Conservation (phyloP, 2,888 invertebrate species). For the Steromphala cineraria region DNA sequence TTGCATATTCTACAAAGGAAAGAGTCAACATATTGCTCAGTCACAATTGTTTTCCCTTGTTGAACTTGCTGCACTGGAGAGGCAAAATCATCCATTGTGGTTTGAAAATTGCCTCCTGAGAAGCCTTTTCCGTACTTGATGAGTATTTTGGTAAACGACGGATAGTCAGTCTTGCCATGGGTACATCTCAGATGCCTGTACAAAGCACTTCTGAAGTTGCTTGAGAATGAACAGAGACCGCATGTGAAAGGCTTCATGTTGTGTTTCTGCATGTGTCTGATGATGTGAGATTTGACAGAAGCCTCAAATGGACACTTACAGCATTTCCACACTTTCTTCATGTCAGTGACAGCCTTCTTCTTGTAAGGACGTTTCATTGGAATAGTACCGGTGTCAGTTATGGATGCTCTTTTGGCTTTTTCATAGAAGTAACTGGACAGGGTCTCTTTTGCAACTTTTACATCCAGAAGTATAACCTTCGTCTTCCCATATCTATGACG, state of each 20-base stretch:
- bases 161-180: constrained; percentile 55
- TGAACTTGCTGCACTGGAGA: not conserved
- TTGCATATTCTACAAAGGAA: constrained; percentile 60
- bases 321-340: constrained; percentile 82
- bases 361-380: constrained; percentile 1
- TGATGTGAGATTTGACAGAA: constrained; percentile 59
- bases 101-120: not conserved
- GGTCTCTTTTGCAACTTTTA: constrained; percentile 57
- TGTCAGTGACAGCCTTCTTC: constrained; percentile 1
- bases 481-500: constrained; percentile 57
- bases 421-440: constrained; percentile 56
- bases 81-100: constrained; percentile 26
- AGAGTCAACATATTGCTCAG: constrained; percentile 35
- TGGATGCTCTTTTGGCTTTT: constrained; percentile 26
- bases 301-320: constrained; percentile 87
- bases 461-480: constrained; percentile 55
- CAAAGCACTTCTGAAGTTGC: constrained; percentile 74
- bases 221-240: constrained; percentile 72
- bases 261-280: constrained; percentile 65
- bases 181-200: constrained; percentile 68
- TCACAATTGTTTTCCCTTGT: constrained; percentile 11
- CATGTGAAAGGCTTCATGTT: constrained; percentile 68
- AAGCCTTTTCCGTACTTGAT: constrained; percentile 41
- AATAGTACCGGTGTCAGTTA: not conserved
- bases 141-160: constrained; percentile 44